Evolutionary conservation across 2,113 vertebrate species (phyloP), one percentile per base, ranked within the genome.

Genomic region (Pseudorectes ferrugineus): DNA sequence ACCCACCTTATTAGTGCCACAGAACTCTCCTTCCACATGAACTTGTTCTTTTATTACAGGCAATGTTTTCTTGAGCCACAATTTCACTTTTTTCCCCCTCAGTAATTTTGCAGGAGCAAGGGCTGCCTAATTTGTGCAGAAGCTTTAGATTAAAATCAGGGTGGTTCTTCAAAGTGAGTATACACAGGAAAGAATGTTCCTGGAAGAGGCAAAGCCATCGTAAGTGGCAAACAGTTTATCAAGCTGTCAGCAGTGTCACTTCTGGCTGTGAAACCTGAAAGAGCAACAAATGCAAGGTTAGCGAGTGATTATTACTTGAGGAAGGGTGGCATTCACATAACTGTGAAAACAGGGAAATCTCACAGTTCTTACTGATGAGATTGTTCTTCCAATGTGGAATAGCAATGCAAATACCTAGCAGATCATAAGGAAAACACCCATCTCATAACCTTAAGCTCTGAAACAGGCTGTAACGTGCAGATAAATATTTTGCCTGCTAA

Each of bases 231-330:
- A 89, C 91, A 77, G 95, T 95, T 96, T 96, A 93, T 94, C 93
- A 93, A 76, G 76, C 85, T 95, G 94, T 93, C 89, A 89, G 65
- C 89, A 92, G 86, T 91, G 89, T 95, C 89, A 86, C 35, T 68
- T 85, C 84, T 90, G 95, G 45, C 88, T 95, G 89, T 0, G 71
- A 86, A 94, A 88, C 85, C 85, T 77, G 77, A 93, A 93, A 96
- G 88, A 95, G 83, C 94, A 96, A 87, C 94, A 96, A 95, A 96
- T 85, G 76, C 59, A 93, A 96, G 78, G 93, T 96, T 97, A 97
- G 93, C 4, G 1, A 96, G 89, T 45, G 92, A 92, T 92, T 94
- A 95, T 83, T 83, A 78, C 87, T 95, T 85, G 89, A 92, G 92
- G 76, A 93, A 94, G 43, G 67, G 81, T 84, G 81, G 77, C 78